phyloP scores from a whole-genome alignment of 23 tunicate genomes.

The Trididemnum clinides region DNA sequence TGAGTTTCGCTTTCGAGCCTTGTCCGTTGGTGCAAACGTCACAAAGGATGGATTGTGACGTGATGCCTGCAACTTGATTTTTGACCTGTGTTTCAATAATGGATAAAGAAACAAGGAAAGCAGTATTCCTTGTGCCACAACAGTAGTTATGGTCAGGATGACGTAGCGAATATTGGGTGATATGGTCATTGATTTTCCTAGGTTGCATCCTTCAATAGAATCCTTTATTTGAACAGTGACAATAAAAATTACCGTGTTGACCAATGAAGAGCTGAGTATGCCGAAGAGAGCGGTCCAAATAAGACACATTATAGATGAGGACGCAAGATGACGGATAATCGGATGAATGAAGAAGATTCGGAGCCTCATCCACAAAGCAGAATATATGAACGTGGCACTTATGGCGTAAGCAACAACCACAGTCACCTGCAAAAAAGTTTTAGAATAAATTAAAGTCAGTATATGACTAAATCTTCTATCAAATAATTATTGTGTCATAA shows the following conservation, averaged over 20 bases:
- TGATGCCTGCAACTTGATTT: not conserved
- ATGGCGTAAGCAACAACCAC: slow-evolving; percentile 65
- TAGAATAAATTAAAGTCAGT: too few relatives aligned
- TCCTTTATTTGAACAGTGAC: slow-evolving; percentile 43
- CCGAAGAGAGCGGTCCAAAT: slow-evolving; percentile 46
- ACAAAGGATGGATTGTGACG: too few relatives aligned
- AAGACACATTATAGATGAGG: not conserved
- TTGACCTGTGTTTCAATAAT: slow-evolving; percentile 51
- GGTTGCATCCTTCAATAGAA: slow-evolving; percentile 42
- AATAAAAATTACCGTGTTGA: slow-evolving; percentile 55
- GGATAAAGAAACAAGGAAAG: slow-evolving; percentile 71
- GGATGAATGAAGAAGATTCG: slow-evolving; percentile 70
- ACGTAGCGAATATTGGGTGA: slow-evolving; percentile 68
- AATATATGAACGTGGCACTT: slow-evolving; percentile 55
- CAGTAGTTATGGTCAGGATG: slow-evolving; percentile 61
- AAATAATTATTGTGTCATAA: too few relatives aligned
- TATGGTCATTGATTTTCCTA: slow-evolving; percentile 38
- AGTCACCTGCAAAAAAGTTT: slow-evolving; percentile 45
- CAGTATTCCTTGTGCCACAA: slow-evolving; percentile 58
- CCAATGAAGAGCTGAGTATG: slow-evolving; percentile 46
- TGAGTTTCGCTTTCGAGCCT: not conserved
- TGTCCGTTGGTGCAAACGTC: not conserved
- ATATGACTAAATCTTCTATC: too few relatives aligned
- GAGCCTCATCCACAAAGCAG: slow-evolving; percentile 75
- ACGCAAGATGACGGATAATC: slow-evolving; percentile 73